Evolutionary conservation across 2,888 invertebrate genomes (phyloP).

Genomic region (Hoplodrina blanda): DNA sequence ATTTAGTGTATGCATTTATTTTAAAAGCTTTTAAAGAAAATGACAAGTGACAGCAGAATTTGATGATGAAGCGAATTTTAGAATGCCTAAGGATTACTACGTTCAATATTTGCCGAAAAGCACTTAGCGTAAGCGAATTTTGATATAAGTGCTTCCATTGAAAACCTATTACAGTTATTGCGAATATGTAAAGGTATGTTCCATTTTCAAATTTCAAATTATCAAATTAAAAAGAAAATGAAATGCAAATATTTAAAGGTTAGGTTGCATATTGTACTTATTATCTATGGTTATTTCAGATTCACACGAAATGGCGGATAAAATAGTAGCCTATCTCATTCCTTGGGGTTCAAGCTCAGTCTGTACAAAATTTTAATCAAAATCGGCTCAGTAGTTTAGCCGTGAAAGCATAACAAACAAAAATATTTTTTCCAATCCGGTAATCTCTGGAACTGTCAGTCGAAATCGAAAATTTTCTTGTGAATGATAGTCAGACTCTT

Average conservation of each 20-base stretch:
- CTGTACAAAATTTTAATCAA: too few species aligned
- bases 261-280: too few species aligned
- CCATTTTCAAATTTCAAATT: constrained; percentile 6
- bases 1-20: neutral
- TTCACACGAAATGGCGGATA: too few species aligned
- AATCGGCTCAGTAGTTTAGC: too few species aligned
- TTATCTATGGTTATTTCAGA: too few species aligned
- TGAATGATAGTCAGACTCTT: too few species aligned
- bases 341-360: too few species aligned
- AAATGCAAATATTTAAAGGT: constrained; percentile 18
- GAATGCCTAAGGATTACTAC: constrained; percentile 11
- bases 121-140: constrained; percentile 42
- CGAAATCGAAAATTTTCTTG: too few species aligned
- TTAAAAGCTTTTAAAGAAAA: constrained; percentile 2
- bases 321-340: too few species aligned
- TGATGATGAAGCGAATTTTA: constrained; percentile 17
- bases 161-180: constrained; percentile 34
- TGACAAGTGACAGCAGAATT: neutral
- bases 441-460: too few species aligned
- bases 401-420: too few species aligned
- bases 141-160: constrained; percentile 37
- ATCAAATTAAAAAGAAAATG: constrained; percentile 13
- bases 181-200: constrained; percentile 28
- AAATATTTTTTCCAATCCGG: too few species aligned
- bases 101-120: constrained; percentile 32